Base-by-base conservation (phyloP, 1,140 invertebrate genomes). In the Rhizoglyphus robini region DNA sequence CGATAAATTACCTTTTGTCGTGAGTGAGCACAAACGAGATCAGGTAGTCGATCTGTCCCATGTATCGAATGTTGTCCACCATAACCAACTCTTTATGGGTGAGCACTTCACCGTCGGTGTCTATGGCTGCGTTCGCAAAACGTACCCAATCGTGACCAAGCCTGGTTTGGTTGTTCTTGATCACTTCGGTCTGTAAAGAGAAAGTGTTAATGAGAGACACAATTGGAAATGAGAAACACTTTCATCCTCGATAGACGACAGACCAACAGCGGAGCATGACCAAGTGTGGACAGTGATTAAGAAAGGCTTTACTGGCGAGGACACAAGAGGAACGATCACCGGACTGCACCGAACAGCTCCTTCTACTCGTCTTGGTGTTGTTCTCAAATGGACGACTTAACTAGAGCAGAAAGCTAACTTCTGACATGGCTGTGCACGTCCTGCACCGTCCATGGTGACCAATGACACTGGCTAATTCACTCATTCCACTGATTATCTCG, bases 41-140 rank as follows among this genome's bases (percentile, higher is more conserved):
- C 18, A 64, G 38, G 41, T 64, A 64, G 29, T 64, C 63, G 31
- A 64, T 51, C 15, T 64, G 63, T 49, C 63, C 63, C 41, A 64
- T 64, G 31, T 49, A 64, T 1, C 27, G 47, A n/a, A 64, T 31
- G 27, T 49, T 64, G 25, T 64, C 63, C 1, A 64, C 63, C 63
- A 64, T 64, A 31, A 64, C 63, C 27, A 64, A 34, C 29, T 64
- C 63, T 34, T 48, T 48, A 15, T 11, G 51, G 1, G 41, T 51
- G 30, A 60, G 4, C 18, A 4, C 4, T 2, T 1, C 3, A 20
- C 46, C 46, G 29, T 51, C 34, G 5, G 25, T 4, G n/a, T 64
- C 41, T 2, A 64, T 23, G 15, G 46, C 46, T 8, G 63, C 18
- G n/a, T 64, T 64, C 2, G 31, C 46, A 27, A 64, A 64, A n/a